Conservation (phyloP, 2,113 vertebrate genomes). For the Drymodes brunneopygia region DNA sequence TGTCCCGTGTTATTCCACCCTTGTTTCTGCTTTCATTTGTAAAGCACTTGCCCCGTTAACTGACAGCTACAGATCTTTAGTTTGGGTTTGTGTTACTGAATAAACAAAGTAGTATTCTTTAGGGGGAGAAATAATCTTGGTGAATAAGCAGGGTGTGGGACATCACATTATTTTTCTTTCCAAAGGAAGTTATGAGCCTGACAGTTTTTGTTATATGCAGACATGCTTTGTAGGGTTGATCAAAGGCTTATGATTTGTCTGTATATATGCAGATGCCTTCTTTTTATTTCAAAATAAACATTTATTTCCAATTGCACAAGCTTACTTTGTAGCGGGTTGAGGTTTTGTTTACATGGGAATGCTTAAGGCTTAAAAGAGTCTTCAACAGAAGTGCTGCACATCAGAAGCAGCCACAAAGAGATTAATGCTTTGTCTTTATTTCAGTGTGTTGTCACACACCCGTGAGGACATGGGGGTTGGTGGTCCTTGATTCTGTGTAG, state of each 20-base stretch:
- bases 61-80: not conserved
- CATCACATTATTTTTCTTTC: not conserved
- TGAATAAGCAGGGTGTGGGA: not conserved
- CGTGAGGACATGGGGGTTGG: not conserved
- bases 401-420: not conserved
- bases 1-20: not conserved
- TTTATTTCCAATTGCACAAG: slow-evolving; percentile 5
- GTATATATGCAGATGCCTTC: not conserved
- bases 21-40: not conserved
- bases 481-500: not conserved
- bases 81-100: not conserved
- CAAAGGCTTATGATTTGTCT: slow-evolving; percentile 17
- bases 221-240: not conserved
- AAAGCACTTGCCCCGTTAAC: not conserved
- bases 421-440: not conserved
- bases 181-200: not conserved
- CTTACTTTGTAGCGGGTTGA: not conserved
- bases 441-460: not conserved
- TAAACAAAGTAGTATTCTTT: not conserved
- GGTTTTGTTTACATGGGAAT: slow-evolving; percentile 6
- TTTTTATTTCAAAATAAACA: slow-evolving; percentile 28
- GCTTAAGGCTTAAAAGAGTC: not conserved
- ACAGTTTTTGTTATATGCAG: not conserved
- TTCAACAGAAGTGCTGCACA: not conserved
- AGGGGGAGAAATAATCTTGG: not conserved